phyloP scores from a whole-genome alignment of 2,888 invertebrate species.

The Steromphala cineraria region DNA sequence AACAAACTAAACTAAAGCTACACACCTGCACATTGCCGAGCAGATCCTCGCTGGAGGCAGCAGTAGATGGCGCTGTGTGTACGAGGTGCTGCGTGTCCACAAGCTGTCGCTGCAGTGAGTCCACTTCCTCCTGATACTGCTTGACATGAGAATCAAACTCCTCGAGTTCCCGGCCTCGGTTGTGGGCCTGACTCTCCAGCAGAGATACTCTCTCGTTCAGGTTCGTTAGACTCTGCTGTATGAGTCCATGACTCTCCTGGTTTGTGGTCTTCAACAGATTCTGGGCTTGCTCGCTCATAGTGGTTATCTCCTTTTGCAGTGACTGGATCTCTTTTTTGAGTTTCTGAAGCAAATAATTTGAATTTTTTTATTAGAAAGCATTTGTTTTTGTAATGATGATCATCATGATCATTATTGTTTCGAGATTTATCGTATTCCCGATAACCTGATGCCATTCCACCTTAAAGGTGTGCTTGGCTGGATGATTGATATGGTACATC shows the following conservation, averaged over 20 bases:
- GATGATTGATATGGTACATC: too few relatives aligned
- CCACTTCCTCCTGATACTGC: slow-evolving; percentile 61
- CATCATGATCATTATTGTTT: too few relatives aligned
- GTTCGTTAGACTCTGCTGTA: slow-evolving; percentile 58
- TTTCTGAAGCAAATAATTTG: slow-evolving; percentile 49
- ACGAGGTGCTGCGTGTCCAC: slow-evolving; percentile 54
- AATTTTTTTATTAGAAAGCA: too few relatives aligned
- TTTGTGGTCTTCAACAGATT: slow-evolving; percentile 54
- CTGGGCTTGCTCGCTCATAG: slow-evolving; percentile 58
- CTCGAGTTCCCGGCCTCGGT: slow-evolving; percentile 57
- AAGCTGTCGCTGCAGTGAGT: slow-evolving; percentile 50
- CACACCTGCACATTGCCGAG: slow-evolving; percentile 61
- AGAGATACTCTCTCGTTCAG: slow-evolving; percentile 58
- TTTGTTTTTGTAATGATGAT: too few relatives aligned
- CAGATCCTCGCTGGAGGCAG: slow-evolving; percentile 50
- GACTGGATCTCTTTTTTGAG: slow-evolving; percentile 67
- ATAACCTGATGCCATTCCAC: too few relatives aligned
- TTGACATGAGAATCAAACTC: slow-evolving; percentile 54
- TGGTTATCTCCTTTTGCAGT: slow-evolving; percentile 75
- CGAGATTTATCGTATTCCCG: too few relatives aligned
- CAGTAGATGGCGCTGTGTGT: slow-evolving; percentile 39
- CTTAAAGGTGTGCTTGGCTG: too few relatives aligned
- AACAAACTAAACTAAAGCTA: not conserved
- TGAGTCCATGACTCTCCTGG: slow-evolving; percentile 57
- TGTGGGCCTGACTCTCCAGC: slow-evolving; percentile 59